Base-by-base conservation (phyloP, 2,797 vertebrate genomes). In the Rhinoraja longicauda region DNA sequence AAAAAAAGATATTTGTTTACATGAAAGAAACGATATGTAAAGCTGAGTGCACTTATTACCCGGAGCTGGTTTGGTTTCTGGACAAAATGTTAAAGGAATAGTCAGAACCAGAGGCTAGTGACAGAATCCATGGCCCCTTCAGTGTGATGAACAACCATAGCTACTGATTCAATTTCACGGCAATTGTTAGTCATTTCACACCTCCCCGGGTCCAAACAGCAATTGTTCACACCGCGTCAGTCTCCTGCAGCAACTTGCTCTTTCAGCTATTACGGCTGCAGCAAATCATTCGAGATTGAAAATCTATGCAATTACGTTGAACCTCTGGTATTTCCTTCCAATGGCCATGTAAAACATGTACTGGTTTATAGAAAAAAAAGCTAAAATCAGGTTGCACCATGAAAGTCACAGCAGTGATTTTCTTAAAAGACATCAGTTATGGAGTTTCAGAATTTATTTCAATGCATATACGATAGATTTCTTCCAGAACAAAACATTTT, bases 141-240 rank as follows among this genome's bases (percentile, higher is more conserved):
- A 90, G 32, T 9, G 24, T 67, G 6, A 84, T 26, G 21, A 21
- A 8, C 13, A 90, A 67, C 84, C 17, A 67, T 64, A 32, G 10
- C 59, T 88, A 21, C 86, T 70, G n/a, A 39, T 70, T 70, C 32
- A 70, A 70, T 90, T 90, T 70, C 32, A 64, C 19, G 4, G 19
- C 64, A 67, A 39, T 64, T 70, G 86, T 90, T 70, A 36, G 4
- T 29, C 90, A 90, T 70, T 90, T 90, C 62, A 36, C 84, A 88
- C 62, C 8, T 7, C 26, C n/a, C 29, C 10, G 12, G 29, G 29
- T 88, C n/a, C 57, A 88, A 67, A 88, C 59, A 64, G n/a, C 57
- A 59, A 88, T 8, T 59, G 62, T 64, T 88, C 21, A 59, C 53
- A 29, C 26, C 59, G 53, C 77, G 13, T 82, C 53, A 84, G 57